These are phyloP conservation scores for Athene cunicularia DNA, from an alignment of 2,113 vertebrate species.

Conservation along the genomic window DNA sequence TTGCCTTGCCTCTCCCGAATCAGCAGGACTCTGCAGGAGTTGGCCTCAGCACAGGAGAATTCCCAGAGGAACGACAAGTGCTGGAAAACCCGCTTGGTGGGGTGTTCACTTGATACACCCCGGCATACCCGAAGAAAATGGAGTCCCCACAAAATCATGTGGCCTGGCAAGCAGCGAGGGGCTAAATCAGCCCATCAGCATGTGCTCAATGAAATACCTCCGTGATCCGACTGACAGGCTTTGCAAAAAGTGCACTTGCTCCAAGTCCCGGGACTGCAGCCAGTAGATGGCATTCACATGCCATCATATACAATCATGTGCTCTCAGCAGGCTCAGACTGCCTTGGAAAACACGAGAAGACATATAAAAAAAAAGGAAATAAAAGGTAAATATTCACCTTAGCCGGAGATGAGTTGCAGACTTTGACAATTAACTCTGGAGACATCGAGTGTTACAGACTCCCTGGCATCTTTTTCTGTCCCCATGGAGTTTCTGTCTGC, in stretches of 20 bases:
- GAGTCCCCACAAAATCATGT: background rate
- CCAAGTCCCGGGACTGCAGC: background rate
- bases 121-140: fast-evolving
- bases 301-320: fast-evolving
- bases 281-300: background rate
- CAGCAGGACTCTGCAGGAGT: background rate
- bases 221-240: fast-evolving
- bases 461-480: background rate
- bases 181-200: background rate
- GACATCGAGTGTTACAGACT: background rate
- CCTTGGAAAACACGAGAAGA: background rate
- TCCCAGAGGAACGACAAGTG: background rate
- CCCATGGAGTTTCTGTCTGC: background rate
- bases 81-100: background rate
- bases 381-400: background rate
- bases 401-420: fast-evolving
- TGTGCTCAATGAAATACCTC: background rate
- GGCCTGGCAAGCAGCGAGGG: background rate
- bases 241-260: background rate
- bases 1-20: background rate
- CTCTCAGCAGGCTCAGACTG: fast-evolving
- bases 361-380: background rate
- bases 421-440: background rate
- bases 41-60: background rate
- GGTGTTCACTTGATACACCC: background rate